Percentiles rank a stretch among this genome's conserved stretches.
Evolutionary conservation across 2,113 vertebrate species (phyloP).

Genomic region (Trematomus loennbergii): DNA sequence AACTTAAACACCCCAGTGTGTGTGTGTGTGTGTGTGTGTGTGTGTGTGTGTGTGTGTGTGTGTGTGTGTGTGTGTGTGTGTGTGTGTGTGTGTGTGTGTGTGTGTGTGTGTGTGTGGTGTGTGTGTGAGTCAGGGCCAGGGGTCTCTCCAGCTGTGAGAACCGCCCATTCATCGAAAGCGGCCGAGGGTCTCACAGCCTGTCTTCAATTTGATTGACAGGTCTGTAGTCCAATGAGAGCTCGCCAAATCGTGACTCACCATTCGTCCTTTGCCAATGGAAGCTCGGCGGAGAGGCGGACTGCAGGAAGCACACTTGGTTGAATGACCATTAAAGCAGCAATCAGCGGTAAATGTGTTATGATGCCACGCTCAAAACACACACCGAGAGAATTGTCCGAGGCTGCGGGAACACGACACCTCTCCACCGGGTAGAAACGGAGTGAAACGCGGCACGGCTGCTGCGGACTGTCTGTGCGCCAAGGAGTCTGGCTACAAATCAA

Average conservation of each 20-base stretch:
- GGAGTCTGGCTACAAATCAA: constrained; percentile 9
- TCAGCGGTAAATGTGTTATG: constrained; percentile 68
- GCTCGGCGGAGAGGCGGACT: constrained; percentile 72
- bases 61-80: constrained; percentile 8
- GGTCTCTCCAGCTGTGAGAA: constrained; percentile 60
- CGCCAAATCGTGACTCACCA: constrained; percentile 70
- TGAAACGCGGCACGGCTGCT: background rate
- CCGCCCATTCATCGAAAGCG: constrained; percentile 68
- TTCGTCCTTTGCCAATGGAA: constrained; percentile 78
- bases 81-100: background rate
- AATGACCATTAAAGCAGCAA: constrained; percentile 79
- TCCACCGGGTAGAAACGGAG: background rate
- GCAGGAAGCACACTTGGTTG: constrained; percentile 84
- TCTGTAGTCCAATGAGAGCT: constrained; percentile 79
- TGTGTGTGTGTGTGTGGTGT: no score
- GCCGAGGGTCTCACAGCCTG: constrained; percentile 41
- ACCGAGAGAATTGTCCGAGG: constrained; percentile 27
- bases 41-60: background rate
- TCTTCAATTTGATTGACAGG: constrained; percentile 49
- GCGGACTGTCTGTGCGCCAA: background rate
- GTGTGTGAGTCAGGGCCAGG: background rate
- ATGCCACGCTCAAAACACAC: constrained; percentile 62
- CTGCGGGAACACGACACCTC: constrained; percentile 11
- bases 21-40: constrained; percentile 3
- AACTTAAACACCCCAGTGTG: background rate